phyloP scores from a whole-genome alignment of 1,140 invertebrate genomes.

The Saccostrea cuccullata region DNA sequence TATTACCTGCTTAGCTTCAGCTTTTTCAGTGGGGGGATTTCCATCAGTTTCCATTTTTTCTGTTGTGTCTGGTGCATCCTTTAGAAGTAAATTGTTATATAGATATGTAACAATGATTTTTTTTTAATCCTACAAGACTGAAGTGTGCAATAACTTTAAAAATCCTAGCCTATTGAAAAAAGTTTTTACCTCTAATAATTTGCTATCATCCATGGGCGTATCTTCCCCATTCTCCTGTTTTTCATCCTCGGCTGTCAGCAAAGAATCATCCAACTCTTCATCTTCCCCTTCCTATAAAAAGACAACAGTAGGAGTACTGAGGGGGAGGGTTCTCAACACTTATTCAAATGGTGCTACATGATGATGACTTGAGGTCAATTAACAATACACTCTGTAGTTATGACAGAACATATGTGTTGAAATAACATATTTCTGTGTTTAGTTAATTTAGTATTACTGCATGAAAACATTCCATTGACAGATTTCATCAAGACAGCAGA shows the following conservation, averaged over 20 bases:
- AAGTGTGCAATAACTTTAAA: neutral
- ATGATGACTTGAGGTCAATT: too few species aligned
- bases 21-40: neutral
- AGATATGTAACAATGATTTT: neutral
- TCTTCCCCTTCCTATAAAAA: slow-evolving; percentile 9
- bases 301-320: neutral
- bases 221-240: slow-evolving; percentile 13
- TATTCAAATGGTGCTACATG: too few species aligned
- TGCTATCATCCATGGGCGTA: neutral
- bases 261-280: slow-evolving; percentile 10
- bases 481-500: neutral
- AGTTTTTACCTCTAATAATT: slow-evolving; percentile 3
- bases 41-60: slow-evolving; percentile 8
- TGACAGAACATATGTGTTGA: too few species aligned
- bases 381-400: too few species aligned
- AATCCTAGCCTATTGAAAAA: too few species aligned
- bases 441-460: too few species aligned
- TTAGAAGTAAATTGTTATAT: neutral
- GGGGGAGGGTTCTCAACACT: too few species aligned
- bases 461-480: too few species aligned
- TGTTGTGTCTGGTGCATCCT: slow-evolving; percentile 18
- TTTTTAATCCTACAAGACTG: neutral
- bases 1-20: slow-evolving; percentile 11
- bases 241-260: neutral
- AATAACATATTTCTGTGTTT: too few species aligned